These are phyloP conservation scores for Varanus salvator DNA, from an alignment of 2,113 vertebrate genomes.

Conservation along the genomic window DNA sequence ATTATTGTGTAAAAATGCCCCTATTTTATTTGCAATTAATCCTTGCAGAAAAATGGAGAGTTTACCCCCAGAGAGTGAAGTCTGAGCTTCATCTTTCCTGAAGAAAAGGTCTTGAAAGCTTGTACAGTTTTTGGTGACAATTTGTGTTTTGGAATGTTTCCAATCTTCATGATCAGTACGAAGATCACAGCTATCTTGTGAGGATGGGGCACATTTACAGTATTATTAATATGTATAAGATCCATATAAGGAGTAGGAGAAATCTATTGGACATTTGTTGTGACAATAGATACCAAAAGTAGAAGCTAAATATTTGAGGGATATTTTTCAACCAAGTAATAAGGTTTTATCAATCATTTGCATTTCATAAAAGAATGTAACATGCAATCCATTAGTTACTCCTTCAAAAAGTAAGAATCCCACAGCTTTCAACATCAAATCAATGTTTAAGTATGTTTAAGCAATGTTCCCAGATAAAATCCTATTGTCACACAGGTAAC, in stretches of 20 bases:
- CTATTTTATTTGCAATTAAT: accelerated
- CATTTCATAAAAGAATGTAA: not conserved
- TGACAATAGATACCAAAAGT: not conserved
- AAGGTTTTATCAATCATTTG: not conserved
- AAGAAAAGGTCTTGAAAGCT: too few species aligned
- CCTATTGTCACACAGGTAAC: not conserved
- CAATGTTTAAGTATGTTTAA: not conserved
- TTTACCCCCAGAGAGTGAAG: too few species aligned
- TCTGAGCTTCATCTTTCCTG: too few species aligned
- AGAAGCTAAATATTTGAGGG: not conserved
- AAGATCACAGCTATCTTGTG: too few species aligned
- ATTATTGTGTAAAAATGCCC: not conserved
- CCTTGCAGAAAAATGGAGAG: not conserved
- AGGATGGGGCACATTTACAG: too few species aligned
- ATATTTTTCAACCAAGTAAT: not conserved
- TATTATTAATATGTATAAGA: not conserved
- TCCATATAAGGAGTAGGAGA: not conserved
- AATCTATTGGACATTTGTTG: not conserved
- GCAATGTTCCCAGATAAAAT: not conserved
- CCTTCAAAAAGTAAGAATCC: not conserved
- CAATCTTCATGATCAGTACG: too few species aligned
- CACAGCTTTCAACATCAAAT: not conserved
- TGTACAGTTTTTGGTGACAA: too few species aligned
- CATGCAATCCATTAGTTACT: not conserved
- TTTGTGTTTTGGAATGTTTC: too few species aligned